Conservation (phyloP, 2,888 invertebrate species). For the Spodoptera exigua region DNA sequence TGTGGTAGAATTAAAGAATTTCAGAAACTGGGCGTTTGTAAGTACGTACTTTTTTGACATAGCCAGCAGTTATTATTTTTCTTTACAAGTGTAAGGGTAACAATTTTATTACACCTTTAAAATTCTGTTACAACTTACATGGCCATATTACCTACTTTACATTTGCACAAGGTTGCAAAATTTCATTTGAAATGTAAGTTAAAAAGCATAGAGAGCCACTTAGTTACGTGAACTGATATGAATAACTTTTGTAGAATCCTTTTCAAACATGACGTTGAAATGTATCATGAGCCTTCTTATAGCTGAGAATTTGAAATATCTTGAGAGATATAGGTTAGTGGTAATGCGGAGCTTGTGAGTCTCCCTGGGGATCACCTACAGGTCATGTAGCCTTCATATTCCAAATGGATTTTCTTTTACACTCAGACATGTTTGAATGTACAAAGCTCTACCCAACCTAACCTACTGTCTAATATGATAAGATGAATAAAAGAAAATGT, state of each 20-base stretch:
- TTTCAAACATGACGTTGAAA: conserved; percentile 45
- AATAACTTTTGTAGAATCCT: conserved; percentile 40
- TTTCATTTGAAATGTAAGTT: not conserved
- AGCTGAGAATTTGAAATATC: conserved; percentile 46
- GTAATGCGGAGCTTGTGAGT: conserved; percentile 51
- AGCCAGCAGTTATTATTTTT: no score
- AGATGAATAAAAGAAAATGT: conserved; percentile 32
- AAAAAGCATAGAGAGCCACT: conserved; percentile 19
- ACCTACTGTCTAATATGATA: conserved; percentile 28
- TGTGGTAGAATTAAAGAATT: no score
- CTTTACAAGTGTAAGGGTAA: no score
- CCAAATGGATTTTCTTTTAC: conserved; percentile 57
- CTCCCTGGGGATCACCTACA: conserved; percentile 49
- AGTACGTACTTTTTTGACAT: no score
- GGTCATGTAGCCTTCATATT: conserved; percentile 52
- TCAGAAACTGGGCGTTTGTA: no score
- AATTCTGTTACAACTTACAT: no score
- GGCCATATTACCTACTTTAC: no score
- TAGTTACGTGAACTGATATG: conserved; percentile 29
- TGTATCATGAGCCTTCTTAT: conserved; percentile 40
- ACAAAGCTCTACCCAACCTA: conserved; percentile 40
- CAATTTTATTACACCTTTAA: no score
- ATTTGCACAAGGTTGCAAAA: no score
- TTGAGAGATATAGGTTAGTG: conserved; percentile 52
- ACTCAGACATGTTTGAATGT: conserved; percentile 41